Evolutionary conservation across 2,797 vertebrate species (phyloP).

Genomic region (Lepus oiostolus): DNA sequence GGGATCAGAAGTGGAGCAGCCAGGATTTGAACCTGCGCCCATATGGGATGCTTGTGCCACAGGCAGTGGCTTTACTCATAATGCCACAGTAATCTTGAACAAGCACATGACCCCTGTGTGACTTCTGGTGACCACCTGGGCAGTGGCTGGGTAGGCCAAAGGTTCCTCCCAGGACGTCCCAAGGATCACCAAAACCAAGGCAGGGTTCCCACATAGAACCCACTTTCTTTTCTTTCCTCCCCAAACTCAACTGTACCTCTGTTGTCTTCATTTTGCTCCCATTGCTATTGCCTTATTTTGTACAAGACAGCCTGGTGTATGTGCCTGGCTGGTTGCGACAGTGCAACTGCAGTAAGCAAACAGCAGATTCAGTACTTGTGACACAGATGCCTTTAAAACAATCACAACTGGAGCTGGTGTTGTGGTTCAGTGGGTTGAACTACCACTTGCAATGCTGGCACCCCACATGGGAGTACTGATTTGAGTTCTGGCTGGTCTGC

Average conservation of each 20-base stretch:
- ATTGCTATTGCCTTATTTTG: background rate
- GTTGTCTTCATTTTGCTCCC: background rate
- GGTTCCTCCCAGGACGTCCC: background rate
- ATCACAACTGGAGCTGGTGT: no score
- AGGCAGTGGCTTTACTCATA: no score
- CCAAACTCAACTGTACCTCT: background rate
- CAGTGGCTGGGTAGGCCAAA: background rate
- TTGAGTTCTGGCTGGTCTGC: no score
- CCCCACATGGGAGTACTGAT: no score
- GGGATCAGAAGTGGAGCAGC: no score
- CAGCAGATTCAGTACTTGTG: background rate
- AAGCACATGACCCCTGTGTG: background rate
- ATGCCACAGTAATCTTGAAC: background rate
- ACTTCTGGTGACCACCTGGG: background rate
- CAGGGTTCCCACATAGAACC: background rate
- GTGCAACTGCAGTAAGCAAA: background rate
- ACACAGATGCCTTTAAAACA: background rate
- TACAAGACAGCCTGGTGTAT: background rate
- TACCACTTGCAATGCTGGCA: no score
- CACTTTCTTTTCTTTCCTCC: slow-evolving; percentile 1
- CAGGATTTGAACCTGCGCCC: no score
- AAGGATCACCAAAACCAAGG: background rate
- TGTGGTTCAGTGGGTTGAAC: no score
- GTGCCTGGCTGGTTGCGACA: background rate
- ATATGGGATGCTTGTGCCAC: no score